Evolutionary conservation across 2,113 vertebrate species (phyloP).

Genomic region (Apaloderma vittatum): DNA sequence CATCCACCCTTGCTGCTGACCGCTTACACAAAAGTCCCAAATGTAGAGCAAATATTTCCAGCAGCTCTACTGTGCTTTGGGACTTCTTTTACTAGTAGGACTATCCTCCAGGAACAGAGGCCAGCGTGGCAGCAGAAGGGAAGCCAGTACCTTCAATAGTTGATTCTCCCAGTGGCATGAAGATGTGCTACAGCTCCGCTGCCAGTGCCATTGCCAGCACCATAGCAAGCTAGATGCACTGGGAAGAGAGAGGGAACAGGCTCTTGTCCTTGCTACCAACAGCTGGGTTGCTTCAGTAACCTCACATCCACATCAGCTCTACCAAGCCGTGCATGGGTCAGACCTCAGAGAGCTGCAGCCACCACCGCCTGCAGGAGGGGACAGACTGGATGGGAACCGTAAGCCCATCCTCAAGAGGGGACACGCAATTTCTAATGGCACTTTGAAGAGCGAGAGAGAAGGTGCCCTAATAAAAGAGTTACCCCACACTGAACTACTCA

Average conservation of each 20-base stretch:
- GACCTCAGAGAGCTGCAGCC: neutral
- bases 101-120: neutral
- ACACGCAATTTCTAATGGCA: neutral
- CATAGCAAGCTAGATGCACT: neutral
- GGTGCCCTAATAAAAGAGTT: neutral
- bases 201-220: rapidly evolving
- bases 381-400: neutral
- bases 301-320: neutral
- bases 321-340: rapidly evolving
- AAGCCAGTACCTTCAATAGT: neutral
- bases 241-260: neutral
- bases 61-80: neutral
- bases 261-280: neutral
- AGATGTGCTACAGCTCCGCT: neutral
- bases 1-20: neutral
- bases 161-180: neutral
- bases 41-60: neutral
- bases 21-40: neutral
- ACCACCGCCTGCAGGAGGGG: rapidly evolving
- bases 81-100: neutral
- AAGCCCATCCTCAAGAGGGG: neutral
- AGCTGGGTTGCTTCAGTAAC: neutral
- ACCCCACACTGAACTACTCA: neutral
- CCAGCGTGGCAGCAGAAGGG: neutral
- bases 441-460: neutral